A percentile compares a stretch with the other conserved stretches of the same genome.
phyloP scores from a whole-genome alignment of 2,113 vertebrate species.

The Terrapene triunguis region DNA sequence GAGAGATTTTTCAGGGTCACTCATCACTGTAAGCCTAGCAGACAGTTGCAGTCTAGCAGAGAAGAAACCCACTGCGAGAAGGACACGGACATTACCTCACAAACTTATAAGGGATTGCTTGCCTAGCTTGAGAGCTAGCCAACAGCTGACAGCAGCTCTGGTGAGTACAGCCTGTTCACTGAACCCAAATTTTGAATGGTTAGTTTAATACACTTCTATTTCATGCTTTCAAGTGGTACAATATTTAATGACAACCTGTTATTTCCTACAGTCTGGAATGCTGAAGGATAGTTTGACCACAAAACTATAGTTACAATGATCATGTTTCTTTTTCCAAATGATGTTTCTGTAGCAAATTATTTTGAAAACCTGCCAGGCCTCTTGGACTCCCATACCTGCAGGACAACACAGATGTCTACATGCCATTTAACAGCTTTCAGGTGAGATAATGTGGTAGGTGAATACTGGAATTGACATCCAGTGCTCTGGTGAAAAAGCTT shows the following conservation, averaged over 20 bases:
- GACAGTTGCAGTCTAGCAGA: conserved; percentile 21
- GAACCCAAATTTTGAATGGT: not conserved
- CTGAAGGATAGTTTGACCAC: not conserved
- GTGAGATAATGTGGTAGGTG: conserved; percentile 27
- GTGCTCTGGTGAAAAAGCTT: not conserved
- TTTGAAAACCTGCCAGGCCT: conserved; percentile 53
- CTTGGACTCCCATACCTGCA: not conserved
- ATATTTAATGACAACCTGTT: not conserved
- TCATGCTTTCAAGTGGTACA: not conserved
- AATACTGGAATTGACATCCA: conserved; percentile 3
- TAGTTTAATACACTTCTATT: conserved; percentile 12
- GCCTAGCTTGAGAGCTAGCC: not conserved
- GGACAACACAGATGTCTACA: conserved; percentile 32
- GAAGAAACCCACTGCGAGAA: not conserved
- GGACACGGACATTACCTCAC: conserved; percentile 11
- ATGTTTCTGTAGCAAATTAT: not conserved
- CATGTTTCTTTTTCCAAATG: not conserved
- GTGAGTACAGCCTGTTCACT: not conserved
- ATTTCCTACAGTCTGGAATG: not conserved
- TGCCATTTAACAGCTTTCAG: conserved; percentile 46
- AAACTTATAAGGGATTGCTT: not conserved
- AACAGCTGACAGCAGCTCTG: conserved; percentile 2
- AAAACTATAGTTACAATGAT: not conserved
- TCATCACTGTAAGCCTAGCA: not conserved
- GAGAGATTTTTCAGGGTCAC: conserved; percentile 46